Percentiles rank a stretch among this genome's conserved stretches.
Evolutionary conservation across 2,113 vertebrate genomes (phyloP).

Genomic region (Gallinago paraguaiae): DNA sequence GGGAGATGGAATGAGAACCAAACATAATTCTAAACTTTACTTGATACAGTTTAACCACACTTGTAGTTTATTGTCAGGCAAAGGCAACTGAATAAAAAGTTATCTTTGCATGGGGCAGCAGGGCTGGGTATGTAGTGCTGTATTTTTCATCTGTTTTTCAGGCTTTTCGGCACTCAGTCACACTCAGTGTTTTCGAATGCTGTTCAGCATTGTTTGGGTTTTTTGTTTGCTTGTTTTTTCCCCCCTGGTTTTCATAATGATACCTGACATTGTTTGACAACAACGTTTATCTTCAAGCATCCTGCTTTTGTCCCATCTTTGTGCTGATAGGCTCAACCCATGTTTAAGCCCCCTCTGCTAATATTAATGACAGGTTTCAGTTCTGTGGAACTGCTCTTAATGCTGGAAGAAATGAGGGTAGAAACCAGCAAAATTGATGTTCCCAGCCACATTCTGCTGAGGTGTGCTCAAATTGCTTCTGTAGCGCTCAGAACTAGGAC

Average conservation of each 20-base stretch:
- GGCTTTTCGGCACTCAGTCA: background rate
- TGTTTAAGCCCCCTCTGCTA: background rate
- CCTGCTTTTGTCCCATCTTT: background rate
- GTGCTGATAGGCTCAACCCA: background rate
- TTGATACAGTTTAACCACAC: background rate
- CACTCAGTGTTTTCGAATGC: background rate
- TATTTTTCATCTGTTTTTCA: background rate
- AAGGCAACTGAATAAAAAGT: background rate
- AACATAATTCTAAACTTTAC: background rate
- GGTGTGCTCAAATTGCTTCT: background rate
- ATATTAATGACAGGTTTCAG: background rate
- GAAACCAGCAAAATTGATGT: background rate
- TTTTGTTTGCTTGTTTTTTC: too few species aligned
- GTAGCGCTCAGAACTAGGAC: background rate
- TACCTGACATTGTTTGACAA: background rate
- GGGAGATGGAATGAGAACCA: background rate
- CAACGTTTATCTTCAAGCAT: background rate
- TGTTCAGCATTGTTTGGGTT: background rate
- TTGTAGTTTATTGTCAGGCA: background rate
- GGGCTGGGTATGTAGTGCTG: fast-evolving
- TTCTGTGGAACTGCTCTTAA: background rate
- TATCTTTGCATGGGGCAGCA: background rate
- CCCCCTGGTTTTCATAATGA: fast-evolving
- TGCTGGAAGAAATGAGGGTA: background rate
- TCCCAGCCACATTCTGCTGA: background rate